Evolutionary conservation across 2,113 vertebrate genomes (phyloP).

Genomic region (Blennius ocellaris): DNA sequence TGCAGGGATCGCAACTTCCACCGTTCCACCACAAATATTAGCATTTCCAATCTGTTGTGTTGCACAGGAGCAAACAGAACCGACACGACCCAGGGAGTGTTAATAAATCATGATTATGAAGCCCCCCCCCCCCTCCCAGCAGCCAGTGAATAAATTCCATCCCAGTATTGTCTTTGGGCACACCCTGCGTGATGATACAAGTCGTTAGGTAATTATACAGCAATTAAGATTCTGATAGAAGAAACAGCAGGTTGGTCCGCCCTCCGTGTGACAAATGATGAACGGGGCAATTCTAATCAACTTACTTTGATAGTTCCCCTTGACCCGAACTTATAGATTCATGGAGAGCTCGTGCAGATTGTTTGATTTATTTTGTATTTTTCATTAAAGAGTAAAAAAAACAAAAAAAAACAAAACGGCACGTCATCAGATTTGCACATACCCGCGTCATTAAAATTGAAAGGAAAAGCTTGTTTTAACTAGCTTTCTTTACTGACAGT

Average conservation of each 20-base stretch:
- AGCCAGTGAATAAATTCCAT: slow-evolving; percentile 65
- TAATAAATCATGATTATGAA: slow-evolving; percentile 86
- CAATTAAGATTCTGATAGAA: slow-evolving; percentile 77
- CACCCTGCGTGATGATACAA: slow-evolving; percentile 66
- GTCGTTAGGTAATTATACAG: slow-evolving; percentile 76
- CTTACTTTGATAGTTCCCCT: slow-evolving; percentile 66
- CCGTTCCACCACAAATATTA: slow-evolving; percentile 76
- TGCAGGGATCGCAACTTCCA: slow-evolving; percentile 47
- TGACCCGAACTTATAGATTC: slow-evolving; percentile 69
- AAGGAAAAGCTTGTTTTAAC: slow-evolving; percentile 57
- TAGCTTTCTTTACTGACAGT: slow-evolving; percentile 15
- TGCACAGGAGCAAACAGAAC: slow-evolving; percentile 71
- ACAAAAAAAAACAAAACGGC: slow-evolving; percentile 1
- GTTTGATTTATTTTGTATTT: slow-evolving; percentile 11
- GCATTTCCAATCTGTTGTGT: slow-evolving; percentile 82
- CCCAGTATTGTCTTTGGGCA: slow-evolving; percentile 62
- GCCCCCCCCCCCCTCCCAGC: slow-evolving; percentile 65
- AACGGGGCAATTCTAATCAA: slow-evolving; percentile 57
- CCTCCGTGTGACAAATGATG: slow-evolving; percentile 60
- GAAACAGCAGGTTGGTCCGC: slow-evolving; percentile 64
- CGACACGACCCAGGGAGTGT: slow-evolving; percentile 69
- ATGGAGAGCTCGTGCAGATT: slow-evolving; percentile 18
- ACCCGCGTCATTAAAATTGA: slow-evolving; percentile 33
- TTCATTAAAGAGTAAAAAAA: slow-evolving; percentile 22
- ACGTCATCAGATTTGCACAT: slow-evolving; percentile 38